Evolutionary conservation across 2,888 invertebrate genomes (phyloP), one percentile per base, ranked within the genome.

Genomic region (Hirtodrosophila trivittata): DNA sequence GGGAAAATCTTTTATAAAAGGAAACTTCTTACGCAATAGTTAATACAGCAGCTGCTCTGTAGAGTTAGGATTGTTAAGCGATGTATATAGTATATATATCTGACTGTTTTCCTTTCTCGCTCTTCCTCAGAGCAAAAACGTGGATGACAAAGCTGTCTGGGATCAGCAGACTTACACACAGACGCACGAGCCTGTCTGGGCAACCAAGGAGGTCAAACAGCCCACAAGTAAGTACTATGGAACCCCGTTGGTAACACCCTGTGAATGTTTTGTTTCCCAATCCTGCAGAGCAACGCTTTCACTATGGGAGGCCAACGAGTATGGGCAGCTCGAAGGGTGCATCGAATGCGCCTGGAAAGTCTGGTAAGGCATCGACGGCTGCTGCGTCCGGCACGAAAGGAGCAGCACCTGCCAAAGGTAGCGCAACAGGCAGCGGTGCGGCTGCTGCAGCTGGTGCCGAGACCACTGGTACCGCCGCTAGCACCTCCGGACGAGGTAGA

Each of bases 121-220:
- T n/a, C n/a, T n/a, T n/a, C n/a, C n/a, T n/a, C 50, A 89, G 89
- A 86, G 84, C 71, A 88, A 89, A 83, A 89, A 87, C 77, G 80
- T 88, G 8, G 90, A 90, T 52, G 89, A 90, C 13, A 90, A 90
- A 64, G 91, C 91, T 21, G 91, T 91, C 14, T 91, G 91, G 91
- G 91, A 91, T 89, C 90, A 91, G 57, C 91, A 88, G 39, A 85
- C 88, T 21, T 90, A 86, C 39, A 87, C 86, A 58, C 88, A 89
- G 74, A 82, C 86, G 57, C 87, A 87, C 47, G 89, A 89, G 57
- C 89, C 89, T 3, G 89, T 89, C 6, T 89, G 89, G 89, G 86
- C 89, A 65, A 86, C 84, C 70, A 89, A 89, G 68, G 89, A 89
- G 39, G 67, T 60, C 14, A 89, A 87, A 51, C 86, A 73, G 60